Evolutionary conservation across 92 coral and sea anemone genomes (phyloP).

Genomic region (Virgularia gustaviana): DNA sequence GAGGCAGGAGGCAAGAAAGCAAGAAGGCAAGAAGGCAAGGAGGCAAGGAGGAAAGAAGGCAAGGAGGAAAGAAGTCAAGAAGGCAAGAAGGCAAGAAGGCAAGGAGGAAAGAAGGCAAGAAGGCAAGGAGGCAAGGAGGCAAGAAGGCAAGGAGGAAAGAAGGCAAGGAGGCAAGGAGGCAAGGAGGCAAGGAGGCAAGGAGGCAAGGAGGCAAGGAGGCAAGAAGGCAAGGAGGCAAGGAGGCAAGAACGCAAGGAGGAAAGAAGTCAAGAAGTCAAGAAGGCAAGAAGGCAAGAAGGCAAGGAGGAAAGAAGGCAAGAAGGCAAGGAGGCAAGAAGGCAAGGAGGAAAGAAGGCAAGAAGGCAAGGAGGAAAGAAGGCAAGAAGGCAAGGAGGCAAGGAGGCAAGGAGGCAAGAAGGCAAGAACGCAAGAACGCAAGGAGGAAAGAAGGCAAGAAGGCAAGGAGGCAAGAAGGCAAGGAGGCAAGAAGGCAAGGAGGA

Average conservation of each 20-base stretch:
- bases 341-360: neutral
- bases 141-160: neutral
- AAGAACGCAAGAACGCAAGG: neutral
- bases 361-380: neutral
- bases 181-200: neutral
- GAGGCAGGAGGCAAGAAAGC: neutral
- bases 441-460: neutral
- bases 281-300: neutral
- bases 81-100: conserved; percentile 25
- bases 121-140: neutral
- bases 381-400: neutral
- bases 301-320: neutral
- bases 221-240: neutral
- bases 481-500: neutral
- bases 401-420: neutral
- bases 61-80: neutral
- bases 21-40: neutral
- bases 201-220: neutral
- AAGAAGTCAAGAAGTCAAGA: neutral
- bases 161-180: neutral
- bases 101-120: conserved; percentile 30
- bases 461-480: conserved; percentile 6
- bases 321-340: neutral
- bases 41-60: neutral
- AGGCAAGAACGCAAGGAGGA: neutral